Conservation (phyloP, 2,888 invertebrate species). For the Cephalotes varians region DNA sequence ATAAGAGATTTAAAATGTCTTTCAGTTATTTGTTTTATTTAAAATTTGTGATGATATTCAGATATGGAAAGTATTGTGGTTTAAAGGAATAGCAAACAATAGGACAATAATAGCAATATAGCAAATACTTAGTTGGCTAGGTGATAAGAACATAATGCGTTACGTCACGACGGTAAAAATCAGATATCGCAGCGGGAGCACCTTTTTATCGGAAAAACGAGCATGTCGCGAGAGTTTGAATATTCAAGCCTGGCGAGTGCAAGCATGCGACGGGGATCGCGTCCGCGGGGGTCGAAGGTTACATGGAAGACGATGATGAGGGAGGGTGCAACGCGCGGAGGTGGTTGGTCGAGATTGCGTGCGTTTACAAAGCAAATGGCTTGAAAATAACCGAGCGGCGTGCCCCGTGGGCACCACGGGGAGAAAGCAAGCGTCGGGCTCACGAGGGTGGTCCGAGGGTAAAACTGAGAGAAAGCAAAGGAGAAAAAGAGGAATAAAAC, state of each 20-base stretch:
- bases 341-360: constrained; percentile 81
- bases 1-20: not conserved
- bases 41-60: not conserved
- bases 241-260: constrained; percentile 69
- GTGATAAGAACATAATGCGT: not conserved
- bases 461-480: constrained; percentile 39
- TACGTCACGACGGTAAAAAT: constrained; percentile 10
- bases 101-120: not conserved
- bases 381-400: constrained; percentile 84
- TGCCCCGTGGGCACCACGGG: constrained; percentile 79
- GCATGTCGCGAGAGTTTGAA: constrained; percentile 65
- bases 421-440: constrained; percentile 69
- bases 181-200: constrained; percentile 3
- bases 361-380: constrained; percentile 86
- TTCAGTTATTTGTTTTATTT: not conserved
- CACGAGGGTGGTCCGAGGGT: constrained; percentile 60
- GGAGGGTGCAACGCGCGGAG: constrained; percentile 60
- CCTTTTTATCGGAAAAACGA: constrained; percentile 23
- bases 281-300: constrained; percentile 32
- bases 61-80: not conserved
- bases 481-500: constrained; percentile 35
- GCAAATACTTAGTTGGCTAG: not conserved
- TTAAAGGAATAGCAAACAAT: not conserved
- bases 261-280: constrained; percentile 56
- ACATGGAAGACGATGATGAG: constrained; percentile 42